Evolutionary conservation across 1,140 invertebrate genomes (phyloP), one percentile per base, ranked within the genome.

Genomic region (Diorhabda carinulata): DNA sequence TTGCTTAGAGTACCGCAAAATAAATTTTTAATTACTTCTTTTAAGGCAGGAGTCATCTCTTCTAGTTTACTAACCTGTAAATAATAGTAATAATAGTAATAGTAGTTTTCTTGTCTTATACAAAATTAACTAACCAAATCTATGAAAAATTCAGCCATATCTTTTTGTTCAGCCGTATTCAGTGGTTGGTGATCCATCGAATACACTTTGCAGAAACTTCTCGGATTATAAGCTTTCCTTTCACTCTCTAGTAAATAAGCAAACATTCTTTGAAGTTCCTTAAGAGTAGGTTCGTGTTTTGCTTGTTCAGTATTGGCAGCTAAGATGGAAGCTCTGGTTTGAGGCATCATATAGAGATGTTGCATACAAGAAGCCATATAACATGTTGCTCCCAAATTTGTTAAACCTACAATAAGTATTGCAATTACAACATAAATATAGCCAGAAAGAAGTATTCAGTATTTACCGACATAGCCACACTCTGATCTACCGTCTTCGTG

Each of bases 111-210:
- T 8, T 3, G 47, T 2, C 4, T n/a, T 2, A 52, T 6, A 52
- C 6, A 52, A 52, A 52, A n/a, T 52, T 52, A 8, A 52, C 47
- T 2, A 5, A 98, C 95, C 2, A 98, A 86, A 83, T 98, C 95
- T 57, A 96, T 98, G 76, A 98, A 98, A 82, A 98, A 98, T 82
- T 98, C 96, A 0, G 95, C 95, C 96, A 98, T 98, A 78, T 98
- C 96, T 79, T 98, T 98, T 80, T 98, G 96, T 81, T 98, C 96
- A 1, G 94, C 95, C 0, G 95, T 98, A 80, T 98, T 98, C 3
- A 98, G 82, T 0, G 94, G 94, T 78, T 97, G 94, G 78, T 95
- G 92, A 79, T 98, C 95, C 96, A 98, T 98, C 47, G 94, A 95
- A 80, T 98, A 98, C 0, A 96, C 94, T 77, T 96, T 94, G 82